phyloP scores from a whole-genome alignment of 2,888 invertebrate species.

The Exocentrus adspersus region DNA sequence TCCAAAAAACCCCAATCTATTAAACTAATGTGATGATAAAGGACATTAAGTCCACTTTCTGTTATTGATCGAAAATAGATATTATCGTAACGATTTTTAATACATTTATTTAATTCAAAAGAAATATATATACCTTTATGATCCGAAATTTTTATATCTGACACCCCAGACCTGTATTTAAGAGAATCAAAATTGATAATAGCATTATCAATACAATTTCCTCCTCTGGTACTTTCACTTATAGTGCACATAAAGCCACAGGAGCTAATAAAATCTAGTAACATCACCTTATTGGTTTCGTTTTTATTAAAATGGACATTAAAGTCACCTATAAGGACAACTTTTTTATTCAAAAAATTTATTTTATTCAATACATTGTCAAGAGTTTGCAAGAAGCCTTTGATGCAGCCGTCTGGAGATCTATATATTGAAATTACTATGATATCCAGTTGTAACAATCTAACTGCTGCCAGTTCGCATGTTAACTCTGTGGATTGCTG shows the following conservation, averaged over 20 bases:
- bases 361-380: background rate
- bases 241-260: background rate
- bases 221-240: background rate
- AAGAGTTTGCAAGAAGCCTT: background rate
- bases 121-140: background rate
- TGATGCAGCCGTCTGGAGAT: background rate
- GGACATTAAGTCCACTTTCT: no score
- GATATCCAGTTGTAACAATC: background rate
- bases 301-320: background rate
- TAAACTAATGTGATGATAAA: no score
- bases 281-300: background rate
- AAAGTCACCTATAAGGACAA: background rate
- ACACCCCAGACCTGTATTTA: background rate
- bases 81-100: no score
- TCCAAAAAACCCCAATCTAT: no score
- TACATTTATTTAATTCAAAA: no score
- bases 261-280: background rate
- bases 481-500: background rate
- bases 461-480: background rate
- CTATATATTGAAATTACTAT: background rate
- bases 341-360: background rate
- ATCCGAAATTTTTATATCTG: background rate
- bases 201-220: background rate
- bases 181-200: background rate
- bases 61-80: no score